Evolutionary conservation across 1,140 invertebrate genomes (phyloP), one percentile per base, ranked within the genome.

Genomic region (Mesaphorura yosii): DNA sequence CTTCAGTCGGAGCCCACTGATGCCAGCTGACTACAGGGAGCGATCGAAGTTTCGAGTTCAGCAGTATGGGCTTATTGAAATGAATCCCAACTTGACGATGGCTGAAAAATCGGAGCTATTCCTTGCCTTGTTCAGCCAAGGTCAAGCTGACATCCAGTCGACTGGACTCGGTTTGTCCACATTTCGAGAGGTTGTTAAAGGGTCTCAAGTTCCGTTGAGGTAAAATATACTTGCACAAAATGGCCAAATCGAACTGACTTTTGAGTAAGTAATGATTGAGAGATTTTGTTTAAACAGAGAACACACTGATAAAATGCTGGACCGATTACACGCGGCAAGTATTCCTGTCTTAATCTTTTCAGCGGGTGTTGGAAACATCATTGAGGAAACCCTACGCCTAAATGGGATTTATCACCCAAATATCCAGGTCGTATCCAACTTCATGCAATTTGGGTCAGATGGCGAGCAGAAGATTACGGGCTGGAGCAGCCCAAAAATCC

Each of bases 261-360:
- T n/a, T n/a, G n/a, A n/a, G n/a, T n/a, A n/a, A n/a, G n/a, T n/a
- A n/a, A n/a, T n/a, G n/a, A n/a, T n/a, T n/a, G n/a, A n/a, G n/a
- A n/a, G 39, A 44, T 6, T 42, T 42, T 47, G 19, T 17, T 20
- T 7, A 20, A 17, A 23, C 64, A 82, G 90, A 65, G 82, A 85
- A 64, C 80, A 81, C 3, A 82, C 83, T 7, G 68, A 77, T 42
- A 75, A 82, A 34, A 70, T 92, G 23, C 82, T 96, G 62, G 60
- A 76, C 14, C 72, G 73, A 54, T 70, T 92, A 14, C 62, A 82
- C 29, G 62, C 66, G 3, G 65, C 76, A 2, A 68, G 79, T 44
- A 80, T 97, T 22, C 93, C 93, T 1, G 72, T 94, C 14, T 67
- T 97, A 27, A 83, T 97, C 25, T 94, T 97, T 69, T 94, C 90